Percentiles rank a stretch among this genome's conserved stretches.
Evolutionary conservation across 2,888 invertebrate species (phyloP).

Genomic region (Chrysolina americana): DNA sequence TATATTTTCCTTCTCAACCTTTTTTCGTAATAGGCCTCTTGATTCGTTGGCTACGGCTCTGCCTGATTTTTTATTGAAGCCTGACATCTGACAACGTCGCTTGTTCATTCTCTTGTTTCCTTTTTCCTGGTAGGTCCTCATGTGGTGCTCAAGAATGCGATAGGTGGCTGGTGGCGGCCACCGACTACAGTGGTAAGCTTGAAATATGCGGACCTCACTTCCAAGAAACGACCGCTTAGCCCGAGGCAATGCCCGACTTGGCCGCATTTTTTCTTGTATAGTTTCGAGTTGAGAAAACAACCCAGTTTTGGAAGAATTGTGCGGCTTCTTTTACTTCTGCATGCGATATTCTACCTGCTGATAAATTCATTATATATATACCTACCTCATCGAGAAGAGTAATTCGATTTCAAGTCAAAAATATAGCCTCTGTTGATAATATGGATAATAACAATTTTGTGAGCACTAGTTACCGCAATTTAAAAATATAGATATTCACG

Average conservation of each 20-base stretch:
- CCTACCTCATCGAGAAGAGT: no score
- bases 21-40: no score
- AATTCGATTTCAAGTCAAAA: no score
- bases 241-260: slow-evolving; percentile 28
- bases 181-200: slow-evolving; percentile 32
- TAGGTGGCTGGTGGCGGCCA: slow-evolving; percentile 31
- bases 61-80: background rate
- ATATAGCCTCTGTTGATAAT: no score
- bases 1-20: no score
- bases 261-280: slow-evolving; percentile 39
- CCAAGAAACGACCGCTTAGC: slow-evolving; percentile 52
- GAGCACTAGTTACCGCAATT: no score
- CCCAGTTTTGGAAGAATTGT: background rate
- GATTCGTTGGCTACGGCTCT: no score
- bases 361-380: no score
- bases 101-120: slow-evolving; percentile 3
- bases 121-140: slow-evolving; percentile 36
- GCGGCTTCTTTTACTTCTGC: background rate
- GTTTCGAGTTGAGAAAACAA: slow-evolving; percentile 13
- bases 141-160: slow-evolving; percentile 20
- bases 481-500: no score
- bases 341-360: no score
- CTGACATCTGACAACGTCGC: background rate
- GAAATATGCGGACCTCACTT: slow-evolving; percentile 53
- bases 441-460: no score